These are phyloP conservation scores for Silurus glanis DNA, from an alignment of 2,113 vertebrate genomes.

Conservation along the genomic window DNA sequence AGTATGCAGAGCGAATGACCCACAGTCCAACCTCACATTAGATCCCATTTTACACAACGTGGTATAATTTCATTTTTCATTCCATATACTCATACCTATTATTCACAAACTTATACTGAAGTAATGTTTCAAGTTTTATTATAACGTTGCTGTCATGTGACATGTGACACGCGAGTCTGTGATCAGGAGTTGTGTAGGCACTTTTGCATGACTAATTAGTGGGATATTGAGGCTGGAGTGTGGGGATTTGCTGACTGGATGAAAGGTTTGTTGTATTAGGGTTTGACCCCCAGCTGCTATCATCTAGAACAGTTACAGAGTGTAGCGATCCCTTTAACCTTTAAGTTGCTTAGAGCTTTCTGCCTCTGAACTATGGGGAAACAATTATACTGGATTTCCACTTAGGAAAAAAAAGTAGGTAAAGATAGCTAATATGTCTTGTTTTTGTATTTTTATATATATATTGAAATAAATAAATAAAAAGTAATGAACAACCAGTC, in stretches of 20 bases:
- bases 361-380: neutral
- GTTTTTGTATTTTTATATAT: neutral
- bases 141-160: neutral
- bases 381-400: neutral
- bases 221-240: constrained; percentile 39
- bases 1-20: constrained; percentile 62
- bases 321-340: neutral
- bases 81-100: neutral
- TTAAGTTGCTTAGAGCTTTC: constrained; percentile 5
- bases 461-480: neutral
- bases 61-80: neutral
- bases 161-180: neutral
- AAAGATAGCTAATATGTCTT: neutral
- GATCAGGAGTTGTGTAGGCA: neutral
- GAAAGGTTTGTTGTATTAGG: constrained; percentile 28
- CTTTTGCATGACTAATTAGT: neutral
- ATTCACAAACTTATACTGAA: neutral
- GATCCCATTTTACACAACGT: neutral
- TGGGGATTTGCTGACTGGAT: constrained; percentile 51
- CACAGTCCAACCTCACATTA: constrained; percentile 51
- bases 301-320: neutral
- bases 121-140: neutral
- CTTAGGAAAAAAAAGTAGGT: neutral
- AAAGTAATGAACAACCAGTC: neutral
- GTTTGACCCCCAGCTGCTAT: constrained; percentile 23